Conservation (phyloP, 2,797 vertebrate genomes). For the Epinephelus awoara region DNA sequence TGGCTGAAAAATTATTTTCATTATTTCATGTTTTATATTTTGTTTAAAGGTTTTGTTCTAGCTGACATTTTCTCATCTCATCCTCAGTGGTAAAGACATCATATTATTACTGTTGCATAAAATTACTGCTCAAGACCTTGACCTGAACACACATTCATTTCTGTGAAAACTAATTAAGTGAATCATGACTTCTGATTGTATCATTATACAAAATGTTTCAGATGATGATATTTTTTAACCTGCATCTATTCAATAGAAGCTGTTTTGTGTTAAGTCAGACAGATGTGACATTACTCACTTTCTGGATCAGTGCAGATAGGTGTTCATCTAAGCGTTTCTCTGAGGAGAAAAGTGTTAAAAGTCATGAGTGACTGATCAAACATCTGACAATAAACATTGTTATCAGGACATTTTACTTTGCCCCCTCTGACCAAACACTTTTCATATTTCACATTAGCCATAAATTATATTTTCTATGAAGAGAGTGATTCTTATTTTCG, state of each 20-base stretch:
- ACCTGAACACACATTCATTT: too few relatives aligned
- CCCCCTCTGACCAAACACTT: too few relatives aligned
- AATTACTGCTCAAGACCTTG: neutral
- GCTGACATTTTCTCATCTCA: neutral
- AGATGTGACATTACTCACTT: constrained; percentile 12
- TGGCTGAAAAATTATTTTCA: neutral
- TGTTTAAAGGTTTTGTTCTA: too few relatives aligned
- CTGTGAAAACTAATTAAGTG: neutral
- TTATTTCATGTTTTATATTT: neutral
- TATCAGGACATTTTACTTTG: neutral
- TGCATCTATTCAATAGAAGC: neutral
- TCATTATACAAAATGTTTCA: neutral
- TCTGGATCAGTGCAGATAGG: neutral
- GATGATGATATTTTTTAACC: neutral
- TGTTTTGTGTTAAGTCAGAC: neutral
- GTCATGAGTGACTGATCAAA: neutral
- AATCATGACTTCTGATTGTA: neutral
- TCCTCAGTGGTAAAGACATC: neutral
- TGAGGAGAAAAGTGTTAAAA: constrained; percentile 7
- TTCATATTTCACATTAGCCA: neutral
- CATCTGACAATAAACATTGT: neutral
- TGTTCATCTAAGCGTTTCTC: neutral
- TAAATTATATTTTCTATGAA: neutral
- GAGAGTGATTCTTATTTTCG: neutral
- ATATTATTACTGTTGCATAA: neutral